Evolutionary conservation across 1,140 invertebrate species (phyloP), one percentile per base, ranked within the genome.

Genomic region (Danaus melanippus): DNA sequence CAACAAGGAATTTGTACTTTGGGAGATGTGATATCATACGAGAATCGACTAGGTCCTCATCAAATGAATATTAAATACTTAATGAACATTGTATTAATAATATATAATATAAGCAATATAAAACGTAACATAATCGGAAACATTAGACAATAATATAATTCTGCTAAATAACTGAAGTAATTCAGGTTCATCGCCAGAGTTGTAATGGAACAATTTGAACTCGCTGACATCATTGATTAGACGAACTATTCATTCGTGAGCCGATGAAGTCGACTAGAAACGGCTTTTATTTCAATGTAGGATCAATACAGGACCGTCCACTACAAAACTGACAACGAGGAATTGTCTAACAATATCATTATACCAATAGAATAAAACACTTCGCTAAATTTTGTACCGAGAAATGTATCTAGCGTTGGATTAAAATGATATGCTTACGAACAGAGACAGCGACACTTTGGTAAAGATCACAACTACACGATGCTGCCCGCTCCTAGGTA

Each of bases 1-100:
- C 84, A 88, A 88, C 87, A 87, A 88, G 86, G 84, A 86, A 88
- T 88, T 88, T 88, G 86, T 88, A 88, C 87, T 88, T 88, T 87
- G 85, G 87, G 85, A 87, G 76, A 86, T 86, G 86, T 87, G 82
- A 87, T 87, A 88, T 87, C 64, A 85, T 77, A 83, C n/a, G 80
- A 86, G 87, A 87, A 86, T 79, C 86, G 87, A 88, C 87, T 88
- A 88, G 85, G 84, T 86, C 78, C 84, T 86, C 82, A 84, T 85
- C 80, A 83, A 86, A 86, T 84, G 79, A 84, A 84, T 75, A 78
- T 84, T 83, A 84, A 86, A 83, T 83, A 84, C 77, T 83, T 80
- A 84, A 81, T 81, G 84, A 85, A 86, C 76, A 84, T 84, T 75
- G 80, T 84, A 83, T 84, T 68, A 76, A 86, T 86, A 86, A 81